phyloP scores from a whole-genome alignment of 2,888 invertebrate genomes.

The Eupithecia exiguata region DNA sequence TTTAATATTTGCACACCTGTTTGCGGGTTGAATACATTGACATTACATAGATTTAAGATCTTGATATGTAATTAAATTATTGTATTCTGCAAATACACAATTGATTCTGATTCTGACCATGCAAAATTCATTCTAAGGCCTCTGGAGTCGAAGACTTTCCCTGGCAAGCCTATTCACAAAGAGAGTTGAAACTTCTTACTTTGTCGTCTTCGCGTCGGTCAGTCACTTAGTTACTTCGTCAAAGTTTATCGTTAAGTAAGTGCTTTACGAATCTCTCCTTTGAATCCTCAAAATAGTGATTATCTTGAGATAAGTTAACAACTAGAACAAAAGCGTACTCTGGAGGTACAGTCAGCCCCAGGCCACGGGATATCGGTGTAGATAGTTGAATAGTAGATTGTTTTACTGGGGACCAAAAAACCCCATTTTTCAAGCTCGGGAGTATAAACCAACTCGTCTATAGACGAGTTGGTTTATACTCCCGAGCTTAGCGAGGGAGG shows the following conservation, averaged over 20 bases:
- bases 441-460: no score
- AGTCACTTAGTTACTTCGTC: not conserved
- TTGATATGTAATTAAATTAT: no score
- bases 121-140: not conserved
- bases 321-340: not conserved
- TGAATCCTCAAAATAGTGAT: constrained; percentile 13
- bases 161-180: not conserved
- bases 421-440: no score
- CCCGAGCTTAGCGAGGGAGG: no score
- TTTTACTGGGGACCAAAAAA: no score
- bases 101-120: no score
- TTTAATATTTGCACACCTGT: no score
- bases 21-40: no score
- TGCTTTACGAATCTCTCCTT: not conserved
- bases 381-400: no score
- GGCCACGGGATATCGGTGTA: not conserved
- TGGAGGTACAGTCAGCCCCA: not conserved
- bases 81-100: no score
- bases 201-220: not conserved
- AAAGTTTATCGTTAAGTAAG: not conserved
- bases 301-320: constrained; percentile 21
- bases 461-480: no score
- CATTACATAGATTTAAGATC: no score
- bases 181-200: not conserved
- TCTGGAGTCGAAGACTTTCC: not conserved